phyloP scores from a whole-genome alignment of 2,888 invertebrate species.

The Patella ulyssiponensis region DNA sequence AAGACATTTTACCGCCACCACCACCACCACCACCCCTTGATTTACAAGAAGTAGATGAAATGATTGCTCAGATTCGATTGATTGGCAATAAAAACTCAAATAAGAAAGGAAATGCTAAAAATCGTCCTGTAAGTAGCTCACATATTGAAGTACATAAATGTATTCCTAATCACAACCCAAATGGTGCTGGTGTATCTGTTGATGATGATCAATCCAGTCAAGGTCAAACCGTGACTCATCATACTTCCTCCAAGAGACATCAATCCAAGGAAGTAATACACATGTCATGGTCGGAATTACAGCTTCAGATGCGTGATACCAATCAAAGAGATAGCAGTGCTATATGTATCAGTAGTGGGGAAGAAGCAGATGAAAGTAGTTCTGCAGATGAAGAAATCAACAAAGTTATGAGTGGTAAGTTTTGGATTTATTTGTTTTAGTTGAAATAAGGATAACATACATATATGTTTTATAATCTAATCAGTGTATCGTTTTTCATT shows the following conservation, averaged over 20 bases:
- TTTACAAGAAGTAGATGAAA: too few species aligned
- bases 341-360: background rate
- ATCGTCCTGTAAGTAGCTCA: background rate
- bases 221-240: too few species aligned
- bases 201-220: too few species aligned
- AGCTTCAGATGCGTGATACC: slow-evolving; percentile 24
- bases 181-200: too few species aligned
- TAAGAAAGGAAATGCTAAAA: background rate
- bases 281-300: slow-evolving; percentile 21
- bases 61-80: too few species aligned
- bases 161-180: too few species aligned
- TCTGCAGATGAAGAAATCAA: slow-evolving; percentile 18
- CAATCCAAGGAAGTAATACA: background rate
- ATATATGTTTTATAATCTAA: too few species aligned
- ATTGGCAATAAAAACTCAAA: background rate
- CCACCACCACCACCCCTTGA: too few species aligned
- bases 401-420: background rate
- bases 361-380: background rate
- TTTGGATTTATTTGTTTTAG: background rate
- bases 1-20: too few species aligned
- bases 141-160: background rate
- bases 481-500: too few species aligned
- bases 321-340: slow-evolving; percentile 16
- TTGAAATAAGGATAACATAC: background rate
- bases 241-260: background rate